Evolutionary conservation across 2,113 vertebrate genomes (phyloP).

Genomic region (Actinemys pallida): DNA sequence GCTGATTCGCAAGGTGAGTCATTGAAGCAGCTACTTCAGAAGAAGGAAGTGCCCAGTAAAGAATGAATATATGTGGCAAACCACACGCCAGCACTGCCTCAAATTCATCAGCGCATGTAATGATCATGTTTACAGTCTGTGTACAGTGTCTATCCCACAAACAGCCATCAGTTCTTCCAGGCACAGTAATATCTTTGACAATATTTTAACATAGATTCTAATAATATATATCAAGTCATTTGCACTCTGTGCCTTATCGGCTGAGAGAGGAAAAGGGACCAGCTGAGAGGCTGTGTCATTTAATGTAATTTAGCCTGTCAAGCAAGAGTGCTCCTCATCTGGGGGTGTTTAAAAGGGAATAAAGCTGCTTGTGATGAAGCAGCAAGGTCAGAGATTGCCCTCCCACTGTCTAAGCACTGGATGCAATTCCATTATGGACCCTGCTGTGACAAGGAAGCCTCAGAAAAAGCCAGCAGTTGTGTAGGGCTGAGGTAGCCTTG

Average conservation of each 20-base stretch:
- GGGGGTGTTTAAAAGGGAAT: constrained; percentile 22
- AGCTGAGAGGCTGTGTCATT: constrained; percentile 51
- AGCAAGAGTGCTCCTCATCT: not conserved
- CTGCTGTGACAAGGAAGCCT: not conserved
- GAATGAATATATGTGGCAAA: constrained; percentile 51
- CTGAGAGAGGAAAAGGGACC: constrained; percentile 46
- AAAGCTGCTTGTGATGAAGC: not conserved
- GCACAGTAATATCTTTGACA: constrained; percentile 14
- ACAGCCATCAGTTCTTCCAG: not conserved
- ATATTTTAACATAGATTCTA: constrained; percentile 52
- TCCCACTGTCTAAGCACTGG: rapidly evolving
- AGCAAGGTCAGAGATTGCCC: not conserved
- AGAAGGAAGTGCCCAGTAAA: constrained; percentile 48
- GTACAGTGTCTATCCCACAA: not conserved
- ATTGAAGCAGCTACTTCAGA: constrained; percentile 48
- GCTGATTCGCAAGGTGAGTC: constrained; percentile 69
- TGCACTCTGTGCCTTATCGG: constrained; percentile 45
- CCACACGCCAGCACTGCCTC: constrained; percentile 52
- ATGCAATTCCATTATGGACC: not conserved
- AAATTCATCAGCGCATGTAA: constrained; percentile 20
- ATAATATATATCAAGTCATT: constrained; percentile 52
- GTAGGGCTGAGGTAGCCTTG: not conserved
- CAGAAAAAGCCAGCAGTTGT: not conserved
- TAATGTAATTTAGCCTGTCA: constrained; percentile 62
- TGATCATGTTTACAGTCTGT: not conserved